These are phyloP conservation scores for Thunnus thynnus DNA, from an alignment of 2,113 vertebrate species.

Conservation along the genomic window DNA sequence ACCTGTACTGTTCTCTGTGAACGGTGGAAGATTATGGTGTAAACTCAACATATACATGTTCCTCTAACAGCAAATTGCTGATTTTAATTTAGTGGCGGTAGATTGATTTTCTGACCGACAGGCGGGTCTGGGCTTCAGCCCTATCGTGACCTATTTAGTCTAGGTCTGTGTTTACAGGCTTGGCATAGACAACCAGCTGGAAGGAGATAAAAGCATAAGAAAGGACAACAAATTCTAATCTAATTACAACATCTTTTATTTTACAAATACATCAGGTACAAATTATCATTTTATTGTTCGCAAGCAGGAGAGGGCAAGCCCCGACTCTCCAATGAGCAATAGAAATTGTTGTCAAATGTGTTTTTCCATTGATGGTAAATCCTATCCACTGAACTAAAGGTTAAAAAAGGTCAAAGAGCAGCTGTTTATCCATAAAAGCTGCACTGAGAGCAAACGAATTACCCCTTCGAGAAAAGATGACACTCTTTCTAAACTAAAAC, in stretches of 20 bases:
- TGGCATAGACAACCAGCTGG: conserved; percentile 71
- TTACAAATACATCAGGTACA: conserved; percentile 79
- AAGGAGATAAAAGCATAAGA: conserved; percentile 73
- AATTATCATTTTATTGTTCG: conserved; percentile 82
- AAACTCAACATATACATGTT: too few relatives aligned
- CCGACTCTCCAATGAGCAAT: conserved; percentile 54
- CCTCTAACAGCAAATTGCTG: background rate
- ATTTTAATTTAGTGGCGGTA: background rate
- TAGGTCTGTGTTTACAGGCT: conserved; percentile 67
- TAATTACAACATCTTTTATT: conserved; percentile 75
- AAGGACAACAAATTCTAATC: conserved; percentile 77
- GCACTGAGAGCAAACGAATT: background rate
- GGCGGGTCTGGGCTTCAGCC: conserved; percentile 39
- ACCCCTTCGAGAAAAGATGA: background rate
- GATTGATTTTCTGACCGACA: conserved; percentile 49
- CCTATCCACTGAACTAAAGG: conserved; percentile 16
- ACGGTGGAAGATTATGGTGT: too few relatives aligned
- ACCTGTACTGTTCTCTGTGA: background rate
- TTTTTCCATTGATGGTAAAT: conserved; percentile 57
- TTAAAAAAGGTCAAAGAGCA: conserved; percentile 21
- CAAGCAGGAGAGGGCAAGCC: conserved; percentile 76
- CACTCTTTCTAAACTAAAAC: background rate
- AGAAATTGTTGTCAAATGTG: conserved; percentile 56
- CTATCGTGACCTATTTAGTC: conserved; percentile 66
- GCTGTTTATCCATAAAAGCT: background rate